Evolutionary conservation across 2,888 invertebrate species (phyloP).

Genomic region (Ypsolopha sequella): DNA sequence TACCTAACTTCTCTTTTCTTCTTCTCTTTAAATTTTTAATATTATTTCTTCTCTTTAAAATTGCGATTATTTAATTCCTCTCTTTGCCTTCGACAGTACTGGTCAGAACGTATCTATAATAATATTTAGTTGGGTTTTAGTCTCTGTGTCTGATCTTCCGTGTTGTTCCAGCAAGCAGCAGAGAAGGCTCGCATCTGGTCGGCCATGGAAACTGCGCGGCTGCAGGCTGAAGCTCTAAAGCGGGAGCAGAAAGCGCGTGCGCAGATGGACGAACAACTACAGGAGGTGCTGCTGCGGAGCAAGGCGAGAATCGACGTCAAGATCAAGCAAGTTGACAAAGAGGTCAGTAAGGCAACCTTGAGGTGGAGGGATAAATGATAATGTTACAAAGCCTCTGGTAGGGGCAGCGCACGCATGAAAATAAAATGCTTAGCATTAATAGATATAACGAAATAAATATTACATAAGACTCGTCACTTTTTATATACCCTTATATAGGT

Average conservation of each 20-base stretch:
- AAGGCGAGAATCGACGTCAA: constrained; percentile 23
- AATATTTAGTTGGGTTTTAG: neutral
- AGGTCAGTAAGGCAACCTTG: constrained; percentile 20
- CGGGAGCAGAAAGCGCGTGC: constrained; percentile 29
- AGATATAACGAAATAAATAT: too few relatives aligned
- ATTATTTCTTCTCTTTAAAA: too few relatives aligned
- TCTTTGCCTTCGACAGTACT: too few relatives aligned
- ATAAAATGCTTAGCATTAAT: too few relatives aligned
- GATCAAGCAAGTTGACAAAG: constrained; percentile 33
- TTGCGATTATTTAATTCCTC: too few relatives aligned
- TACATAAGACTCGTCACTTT: too few relatives aligned
- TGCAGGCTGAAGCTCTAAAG: constrained; percentile 22
- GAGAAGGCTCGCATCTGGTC: constrained; percentile 39
- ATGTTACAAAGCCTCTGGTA: too few relatives aligned
- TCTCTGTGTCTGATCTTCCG: neutral
- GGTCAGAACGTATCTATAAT: too few relatives aligned
- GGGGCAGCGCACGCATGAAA: too few relatives aligned
- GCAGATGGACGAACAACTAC: constrained; percentile 38
- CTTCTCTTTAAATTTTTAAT: too few relatives aligned
- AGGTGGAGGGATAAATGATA: neutral
- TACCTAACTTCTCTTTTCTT: too few relatives aligned
- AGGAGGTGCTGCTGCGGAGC: constrained; percentile 31
- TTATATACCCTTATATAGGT: too few relatives aligned
- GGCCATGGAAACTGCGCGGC: constrained; percentile 33
- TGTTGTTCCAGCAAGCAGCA: constrained; percentile 26